Evolutionary conservation across 2,888 invertebrate genomes (phyloP), one percentile per base, ranked within the genome.

Genomic region (Cartodere bifasciata): DNA sequence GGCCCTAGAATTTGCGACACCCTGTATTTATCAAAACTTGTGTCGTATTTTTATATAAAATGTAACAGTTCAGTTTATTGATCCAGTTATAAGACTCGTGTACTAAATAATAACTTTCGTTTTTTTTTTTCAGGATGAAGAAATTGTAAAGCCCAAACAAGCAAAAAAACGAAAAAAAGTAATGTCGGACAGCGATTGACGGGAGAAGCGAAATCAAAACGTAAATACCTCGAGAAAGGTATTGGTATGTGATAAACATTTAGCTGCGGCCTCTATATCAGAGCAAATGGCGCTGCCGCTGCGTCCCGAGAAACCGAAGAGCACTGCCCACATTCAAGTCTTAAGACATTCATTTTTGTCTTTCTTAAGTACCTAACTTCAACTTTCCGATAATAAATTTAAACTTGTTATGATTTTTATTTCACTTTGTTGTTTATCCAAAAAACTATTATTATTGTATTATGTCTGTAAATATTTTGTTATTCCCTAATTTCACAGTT

Each of bases 161-260:
- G 80, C 85, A 39, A 91, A 90, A 62, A 83, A 87, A 56, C 72
- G 90, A 62, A 87, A 87, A 79, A 85, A 85, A 68, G 78, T 84
- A 35, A 77, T 84, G 57, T 87, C 85, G 43, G 91, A 91, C 63
- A 90, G 88, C 64, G 90, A 91, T 75, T 90, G 81, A 86, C 76
- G 57, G 57, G 57, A 48, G 9, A 29, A 38, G 21, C 38, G 32
- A 33, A 30, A 41, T 37, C 24, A 31, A 15, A 15, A 22, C 21
- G 29, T 30, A 30, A 32, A 30, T 29, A 37, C 34, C 34, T 34
- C 26, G 25, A 13, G 23, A 3, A 21, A 26, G 34, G 36, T 36
- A 37, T 28, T 23, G 27, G 32, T 32, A 20, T 23, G 10, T 25
- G 9, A 26, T 16, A 21, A 26, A 16, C 12, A 14, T 26, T 31